Evolutionary conservation across 2,888 invertebrate genomes (phyloP).

Genomic region (Cistogaster globosa): DNA sequence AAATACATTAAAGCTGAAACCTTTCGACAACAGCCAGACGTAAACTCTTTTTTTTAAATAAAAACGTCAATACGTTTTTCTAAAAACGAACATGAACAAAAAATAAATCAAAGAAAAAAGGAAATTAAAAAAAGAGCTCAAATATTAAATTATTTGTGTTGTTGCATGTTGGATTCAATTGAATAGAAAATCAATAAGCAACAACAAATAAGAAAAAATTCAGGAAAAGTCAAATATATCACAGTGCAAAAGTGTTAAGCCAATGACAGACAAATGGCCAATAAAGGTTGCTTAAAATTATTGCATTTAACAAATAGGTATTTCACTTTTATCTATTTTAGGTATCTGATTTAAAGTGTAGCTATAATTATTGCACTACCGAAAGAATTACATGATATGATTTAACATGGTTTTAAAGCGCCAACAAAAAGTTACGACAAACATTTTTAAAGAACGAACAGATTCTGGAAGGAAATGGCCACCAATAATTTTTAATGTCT

Average conservation of each 20-base stretch:
- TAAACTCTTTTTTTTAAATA: conserved; percentile 19
- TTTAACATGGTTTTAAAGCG: too few relatives aligned
- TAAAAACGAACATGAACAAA: conserved; percentile 10
- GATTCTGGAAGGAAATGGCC: too few relatives aligned
- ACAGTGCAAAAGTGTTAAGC: conserved; percentile 26
- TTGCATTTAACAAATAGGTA: background rate
- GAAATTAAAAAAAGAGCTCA: conserved; percentile 4
- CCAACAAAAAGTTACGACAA: too few relatives aligned
- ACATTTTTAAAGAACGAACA: too few relatives aligned
- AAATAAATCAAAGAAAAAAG: background rate
- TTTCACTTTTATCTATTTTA: background rate
- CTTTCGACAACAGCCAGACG: conserved; percentile 47
- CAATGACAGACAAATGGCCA: conserved; percentile 12
- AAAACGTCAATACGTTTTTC: conserved; percentile 26
- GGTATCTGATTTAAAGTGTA: background rate
- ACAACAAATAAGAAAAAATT: conserved; percentile 12
- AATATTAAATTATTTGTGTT: conserved; percentile 35
- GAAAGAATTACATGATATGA: background rate
- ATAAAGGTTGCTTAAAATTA: conserved; percentile 5
- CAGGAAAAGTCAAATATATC: conserved; percentile 4
- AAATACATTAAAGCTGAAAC: conserved; percentile 51
- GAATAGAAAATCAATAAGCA: conserved; percentile 38
- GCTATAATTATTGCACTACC: too few relatives aligned
- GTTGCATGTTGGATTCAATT: conserved; percentile 23
- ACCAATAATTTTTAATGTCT: too few relatives aligned